phyloP scores from a whole-genome alignment of 2,888 invertebrate species.

The Drosophila borealis region DNA sequence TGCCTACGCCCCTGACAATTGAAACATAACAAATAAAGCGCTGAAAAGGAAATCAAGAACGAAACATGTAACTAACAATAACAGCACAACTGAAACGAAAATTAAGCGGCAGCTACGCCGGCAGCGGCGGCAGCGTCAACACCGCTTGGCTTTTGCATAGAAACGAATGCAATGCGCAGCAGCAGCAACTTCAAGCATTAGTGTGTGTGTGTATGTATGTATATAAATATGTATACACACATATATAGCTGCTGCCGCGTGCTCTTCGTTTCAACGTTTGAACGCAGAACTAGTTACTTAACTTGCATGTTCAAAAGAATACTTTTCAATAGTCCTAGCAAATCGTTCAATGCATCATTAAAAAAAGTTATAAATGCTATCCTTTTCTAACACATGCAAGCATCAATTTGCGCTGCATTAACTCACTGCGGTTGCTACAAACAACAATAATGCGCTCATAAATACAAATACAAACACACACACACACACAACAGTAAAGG shows the following conservation, averaged over 20 bases:
- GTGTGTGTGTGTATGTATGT: constrained; percentile 6
- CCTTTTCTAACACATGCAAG: constrained; percentile 29
- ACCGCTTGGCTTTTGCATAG: constrained; percentile 61
- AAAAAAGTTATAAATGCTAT: constrained; percentile 18
- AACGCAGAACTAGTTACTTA: constrained; percentile 37
- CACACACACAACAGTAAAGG: constrained; percentile 8
- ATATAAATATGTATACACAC: constrained; percentile 4
- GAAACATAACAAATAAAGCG: constrained; percentile 47
- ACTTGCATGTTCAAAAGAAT: constrained; percentile 9
- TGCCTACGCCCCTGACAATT: constrained; percentile 48
- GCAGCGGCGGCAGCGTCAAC: constrained; percentile 31
- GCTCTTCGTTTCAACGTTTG: constrained; percentile 35
- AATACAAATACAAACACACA: constrained; percentile 4
- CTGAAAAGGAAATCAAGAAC: constrained; percentile 58
- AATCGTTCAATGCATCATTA: not conserved
- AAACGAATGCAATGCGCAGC: constrained; percentile 56
- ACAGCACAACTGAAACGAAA: constrained; percentile 57
- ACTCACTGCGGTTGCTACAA: constrained; percentile 44
- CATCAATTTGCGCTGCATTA: constrained; percentile 26
- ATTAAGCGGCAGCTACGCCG: constrained; percentile 45
- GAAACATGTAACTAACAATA: constrained; percentile 58
- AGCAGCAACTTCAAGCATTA: constrained; percentile 29
- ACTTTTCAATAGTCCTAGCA: constrained; percentile 39
- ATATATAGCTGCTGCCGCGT: constrained; percentile 31
- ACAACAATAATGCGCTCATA: constrained; percentile 23